Evolutionary conservation across 1,140 invertebrate species (phyloP).

Genomic region (Achatina immaculata): DNA sequence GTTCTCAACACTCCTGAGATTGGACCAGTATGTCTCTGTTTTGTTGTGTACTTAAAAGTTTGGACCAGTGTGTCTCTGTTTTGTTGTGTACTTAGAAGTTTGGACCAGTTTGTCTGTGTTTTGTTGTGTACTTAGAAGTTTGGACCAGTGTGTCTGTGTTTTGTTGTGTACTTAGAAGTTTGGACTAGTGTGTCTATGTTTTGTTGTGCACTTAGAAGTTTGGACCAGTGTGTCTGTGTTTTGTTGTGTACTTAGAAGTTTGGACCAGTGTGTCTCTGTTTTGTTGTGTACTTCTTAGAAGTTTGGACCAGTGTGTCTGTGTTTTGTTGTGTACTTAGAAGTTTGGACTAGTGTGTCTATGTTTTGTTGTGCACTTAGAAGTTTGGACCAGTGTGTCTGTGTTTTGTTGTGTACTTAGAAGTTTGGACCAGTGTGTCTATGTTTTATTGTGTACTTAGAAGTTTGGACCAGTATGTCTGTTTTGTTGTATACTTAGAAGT

Average conservation of each 20-base stretch:
- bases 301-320: background rate
- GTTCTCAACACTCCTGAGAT: conserved; percentile 36
- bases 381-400: background rate
- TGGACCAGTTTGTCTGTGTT: no score
- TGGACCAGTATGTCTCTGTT: conserved; percentile 18
- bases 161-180: no score
- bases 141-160: no score
- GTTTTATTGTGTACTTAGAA: no score
- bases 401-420: background rate
- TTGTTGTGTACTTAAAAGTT: background rate
- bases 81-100: no score
- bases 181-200: no score
- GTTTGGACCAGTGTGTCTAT: no score
- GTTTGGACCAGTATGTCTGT: no score
- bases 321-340: background rate
- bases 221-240: no score
- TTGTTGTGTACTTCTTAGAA: background rate
- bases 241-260: conserved; percentile 28
- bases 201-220: no score
- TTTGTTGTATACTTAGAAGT: no score
- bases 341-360: conserved; percentile 18
- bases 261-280: background rate
- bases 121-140: no score
- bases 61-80: background rate
- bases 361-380: background rate